These are phyloP conservation scores for Buceros bicornis DNA, from an alignment of 2,797 vertebrate genomes.

Conservation along the genomic window DNA sequence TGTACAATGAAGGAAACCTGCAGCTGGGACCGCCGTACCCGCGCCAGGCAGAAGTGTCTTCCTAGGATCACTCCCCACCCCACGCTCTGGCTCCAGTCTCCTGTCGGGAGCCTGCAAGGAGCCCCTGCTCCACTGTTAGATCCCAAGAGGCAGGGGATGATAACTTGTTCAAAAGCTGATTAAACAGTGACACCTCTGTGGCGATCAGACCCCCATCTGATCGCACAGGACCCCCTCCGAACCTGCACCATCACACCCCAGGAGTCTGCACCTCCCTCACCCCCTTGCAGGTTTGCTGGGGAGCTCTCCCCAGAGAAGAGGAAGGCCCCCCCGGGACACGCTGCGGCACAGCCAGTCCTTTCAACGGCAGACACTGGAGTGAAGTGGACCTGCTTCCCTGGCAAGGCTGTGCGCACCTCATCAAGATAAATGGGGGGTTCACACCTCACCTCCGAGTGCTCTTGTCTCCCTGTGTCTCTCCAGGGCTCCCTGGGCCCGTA, in stretches of 20 bases:
- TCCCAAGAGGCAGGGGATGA: background rate
- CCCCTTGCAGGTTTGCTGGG: background rate
- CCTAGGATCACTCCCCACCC: background rate
- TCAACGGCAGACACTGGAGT: background rate
- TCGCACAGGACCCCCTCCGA: background rate
- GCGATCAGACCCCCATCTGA: background rate
- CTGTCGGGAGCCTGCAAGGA: accelerated
- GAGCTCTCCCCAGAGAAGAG: background rate
- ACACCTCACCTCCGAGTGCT: background rate
- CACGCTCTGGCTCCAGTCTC: background rate
- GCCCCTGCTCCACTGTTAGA: background rate
- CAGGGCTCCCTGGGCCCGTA: background rate
- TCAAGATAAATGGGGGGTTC: slow-evolving; percentile 20
- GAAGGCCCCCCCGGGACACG: accelerated
- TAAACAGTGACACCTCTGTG: background rate
- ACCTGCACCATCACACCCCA: background rate
- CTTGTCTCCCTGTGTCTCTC: background rate
- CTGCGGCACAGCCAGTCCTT: background rate
- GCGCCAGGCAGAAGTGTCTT: background rate
- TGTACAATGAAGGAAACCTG: accelerated
- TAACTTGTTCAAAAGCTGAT: background rate
- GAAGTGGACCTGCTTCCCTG: background rate
- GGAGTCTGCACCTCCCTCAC: background rate
- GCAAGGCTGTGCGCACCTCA: background rate
- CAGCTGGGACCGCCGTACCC: background rate